Evolutionary conservation across 2,113 vertebrate species (phyloP).

Genomic region (Pseudorhombus dupliciocellatus): DNA sequence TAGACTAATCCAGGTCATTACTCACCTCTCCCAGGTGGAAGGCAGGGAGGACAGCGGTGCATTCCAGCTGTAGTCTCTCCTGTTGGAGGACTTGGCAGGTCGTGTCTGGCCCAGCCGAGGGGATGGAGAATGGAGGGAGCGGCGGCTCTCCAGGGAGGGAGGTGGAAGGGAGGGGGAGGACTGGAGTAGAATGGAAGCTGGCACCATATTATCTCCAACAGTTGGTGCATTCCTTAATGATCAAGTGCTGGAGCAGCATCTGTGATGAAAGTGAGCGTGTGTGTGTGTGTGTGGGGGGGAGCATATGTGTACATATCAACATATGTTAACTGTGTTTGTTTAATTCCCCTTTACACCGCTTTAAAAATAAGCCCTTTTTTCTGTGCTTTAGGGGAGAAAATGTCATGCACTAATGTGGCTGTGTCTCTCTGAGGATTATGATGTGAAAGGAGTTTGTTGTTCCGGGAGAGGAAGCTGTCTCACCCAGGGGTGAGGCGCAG

Average conservation of each 20-base stretch:
- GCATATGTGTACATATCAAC: constrained; percentile 69
- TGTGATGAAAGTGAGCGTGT: constrained; percentile 83
- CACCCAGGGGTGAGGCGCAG: constrained; percentile 56
- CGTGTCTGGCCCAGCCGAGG: constrained; percentile 75
- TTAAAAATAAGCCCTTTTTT: constrained; percentile 35
- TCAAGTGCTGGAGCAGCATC: constrained; percentile 96
- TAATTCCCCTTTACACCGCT: constrained; percentile 58
- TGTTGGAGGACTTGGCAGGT: constrained; percentile 86
- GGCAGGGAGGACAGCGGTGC: constrained; percentile 79
- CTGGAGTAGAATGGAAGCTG: constrained; percentile 94
- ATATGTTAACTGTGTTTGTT: constrained; percentile 67
- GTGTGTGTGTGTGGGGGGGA: constrained; percentile 22
- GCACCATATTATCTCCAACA: constrained; percentile 97
- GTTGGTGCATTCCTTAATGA: constrained; percentile 99
- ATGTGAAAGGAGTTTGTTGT: constrained; percentile 67
- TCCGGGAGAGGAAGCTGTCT: constrained; percentile 65
- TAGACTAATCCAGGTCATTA: constrained; percentile 76
- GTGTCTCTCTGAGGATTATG: constrained; percentile 53
- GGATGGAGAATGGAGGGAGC: constrained; percentile 83
- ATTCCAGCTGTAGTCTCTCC: constrained; percentile 88
- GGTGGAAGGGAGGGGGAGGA: constrained; percentile 86
- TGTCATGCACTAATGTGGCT: constrained; percentile 39
- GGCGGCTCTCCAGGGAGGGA: constrained; percentile 75
- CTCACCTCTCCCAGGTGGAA: constrained; percentile 80
- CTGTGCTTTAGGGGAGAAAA: constrained; percentile 44